Base-by-base conservation (phyloP, 2,113 vertebrate species). In the Lipophrys pholis region DNA sequence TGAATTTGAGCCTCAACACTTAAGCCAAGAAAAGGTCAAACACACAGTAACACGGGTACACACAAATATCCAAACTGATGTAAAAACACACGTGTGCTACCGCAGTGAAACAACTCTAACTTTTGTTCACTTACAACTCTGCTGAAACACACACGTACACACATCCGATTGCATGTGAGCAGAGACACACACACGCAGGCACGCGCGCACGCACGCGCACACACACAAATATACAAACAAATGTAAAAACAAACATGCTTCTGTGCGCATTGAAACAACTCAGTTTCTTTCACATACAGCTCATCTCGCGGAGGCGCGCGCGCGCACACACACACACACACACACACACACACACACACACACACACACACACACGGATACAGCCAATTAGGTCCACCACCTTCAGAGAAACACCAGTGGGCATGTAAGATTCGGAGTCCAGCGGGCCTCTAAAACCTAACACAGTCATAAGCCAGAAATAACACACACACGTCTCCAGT, bases 341-440 rank as follows among this genome's bases (percentile, higher is more conserved):
- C 46, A 8, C 2, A 58, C 17, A 57, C 35, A 15, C 9, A 54
- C 64, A 57, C 53, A 45, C 69, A 52, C 53, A 14, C 73, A 82
- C 70, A 50, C 65, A 65, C 71, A 69, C 62, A 87, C 56, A 83
- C 8, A 76, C 14, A 41, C 15, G 73, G 81, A 87, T 79, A 70
- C 68, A 87, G 50, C 73, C 88, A 89, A 91, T 91, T 91, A 91
- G 87, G 77, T 64, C 76, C 88, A 89, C 73, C 83, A 88, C 82
- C 90, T 85, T 88, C 88, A 86, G 87, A 89, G 90, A 88, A 87
- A 90, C 87, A 91, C 76, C 87, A 87, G 82, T 82, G 87, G 86
- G 87, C 76, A 90, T 65, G 81, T 79, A 91, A 80, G 87, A 86
- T 80, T 84, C 52, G 46, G 80, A 87, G 87, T 87, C 88, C 81